Base-by-base conservation (phyloP, 2,888 invertebrate genomes). In the Ormyrus thymus region DNA sequence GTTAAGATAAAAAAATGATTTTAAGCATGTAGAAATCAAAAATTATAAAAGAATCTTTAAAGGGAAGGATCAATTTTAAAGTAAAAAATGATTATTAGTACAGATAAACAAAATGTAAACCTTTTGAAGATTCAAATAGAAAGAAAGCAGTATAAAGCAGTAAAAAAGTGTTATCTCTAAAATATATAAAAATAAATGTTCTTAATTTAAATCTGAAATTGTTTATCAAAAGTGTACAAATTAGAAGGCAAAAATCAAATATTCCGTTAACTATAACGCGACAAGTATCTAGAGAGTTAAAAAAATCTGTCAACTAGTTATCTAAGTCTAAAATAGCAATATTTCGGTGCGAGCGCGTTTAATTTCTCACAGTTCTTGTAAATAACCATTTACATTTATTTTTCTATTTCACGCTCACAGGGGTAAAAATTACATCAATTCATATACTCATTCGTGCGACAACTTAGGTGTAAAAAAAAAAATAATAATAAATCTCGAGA, bases 361-460 rank as follows among this genome's bases (percentile, higher is more conserved):
- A 80, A 85, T 86, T 87, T 87, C 82, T 82, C 86, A 88, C 48
- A 45, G 29, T 70, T 87, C 85, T 84, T 88, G 87, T 88, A 88
- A 86, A 88, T 88, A 87, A 83, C 81, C 86, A 87, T 88, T 87
- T 86, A 85, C 46, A 66, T 86, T 88, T 87, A 87, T 88, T 87
- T 88, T 87, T 88, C 85, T 87, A 88, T 86, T 85, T 86, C 84
- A 84, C 84, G 83, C 43, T 78, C 56, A 76, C 46, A 56, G 15
- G 51, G 53, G 13, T 48, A 53, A 6, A 55, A 46, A 72, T 29
- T 46, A 68, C 58, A 48, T 3, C 48, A 11, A 62, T 45, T 7
- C 45, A 43, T 48, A 55, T 29, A 75, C 46, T n/a, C 43, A 78
- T 64, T 46, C 29, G 6, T 64, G 58, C 56, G 55, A 46, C 48